These are phyloP conservation scores for Sebastes oblongus DNA, from an alignment of 2,797 vertebrate species.

Conservation along the genomic window DNA sequence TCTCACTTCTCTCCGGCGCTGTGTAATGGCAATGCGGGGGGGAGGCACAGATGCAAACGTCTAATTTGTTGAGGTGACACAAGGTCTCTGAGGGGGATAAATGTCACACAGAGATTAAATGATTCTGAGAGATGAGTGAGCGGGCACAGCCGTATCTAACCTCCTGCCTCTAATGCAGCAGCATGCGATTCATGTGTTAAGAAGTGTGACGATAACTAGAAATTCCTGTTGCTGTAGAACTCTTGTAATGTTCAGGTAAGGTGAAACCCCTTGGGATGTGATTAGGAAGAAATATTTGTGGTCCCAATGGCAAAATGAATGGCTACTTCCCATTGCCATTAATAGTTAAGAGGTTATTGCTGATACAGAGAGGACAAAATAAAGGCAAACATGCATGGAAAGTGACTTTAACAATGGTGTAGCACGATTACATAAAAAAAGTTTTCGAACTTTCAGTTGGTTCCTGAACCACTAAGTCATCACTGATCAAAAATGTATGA, in stretches of 20 bases:
- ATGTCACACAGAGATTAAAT: slow-evolving; percentile 75
- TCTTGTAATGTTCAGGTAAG: neutral
- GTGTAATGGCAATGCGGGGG: slow-evolving; percentile 43
- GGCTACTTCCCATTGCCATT: neutral
- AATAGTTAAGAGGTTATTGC: neutral
- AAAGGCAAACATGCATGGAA: neutral
- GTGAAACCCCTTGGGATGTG: neutral
- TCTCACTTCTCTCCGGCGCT: slow-evolving; percentile 16
- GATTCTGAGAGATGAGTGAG: slow-evolving; percentile 62
- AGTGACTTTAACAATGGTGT: neutral
- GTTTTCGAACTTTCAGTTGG: neutral
- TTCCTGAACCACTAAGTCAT: neutral
- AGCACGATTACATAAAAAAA: neutral
- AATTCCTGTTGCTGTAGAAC: slow-evolving; percentile 2
- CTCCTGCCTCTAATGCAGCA: slow-evolving; percentile 31
- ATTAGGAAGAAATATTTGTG: neutral
- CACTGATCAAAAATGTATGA: neutral
- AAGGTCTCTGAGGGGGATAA: slow-evolving; percentile 68
- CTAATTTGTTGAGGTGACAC: slow-evolving; percentile 71
- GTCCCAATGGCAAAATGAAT: neutral
- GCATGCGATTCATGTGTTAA: slow-evolving; percentile 35
- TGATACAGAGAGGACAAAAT: neutral
- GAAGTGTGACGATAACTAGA: slow-evolving; percentile 26
- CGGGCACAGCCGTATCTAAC: slow-evolving; percentile 43
- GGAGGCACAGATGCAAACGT: slow-evolving; percentile 62